These are phyloP conservation scores for Neomorphus geoffroyi DNA, from an alignment of 2,797 vertebrate genomes.

Conservation along the genomic window DNA sequence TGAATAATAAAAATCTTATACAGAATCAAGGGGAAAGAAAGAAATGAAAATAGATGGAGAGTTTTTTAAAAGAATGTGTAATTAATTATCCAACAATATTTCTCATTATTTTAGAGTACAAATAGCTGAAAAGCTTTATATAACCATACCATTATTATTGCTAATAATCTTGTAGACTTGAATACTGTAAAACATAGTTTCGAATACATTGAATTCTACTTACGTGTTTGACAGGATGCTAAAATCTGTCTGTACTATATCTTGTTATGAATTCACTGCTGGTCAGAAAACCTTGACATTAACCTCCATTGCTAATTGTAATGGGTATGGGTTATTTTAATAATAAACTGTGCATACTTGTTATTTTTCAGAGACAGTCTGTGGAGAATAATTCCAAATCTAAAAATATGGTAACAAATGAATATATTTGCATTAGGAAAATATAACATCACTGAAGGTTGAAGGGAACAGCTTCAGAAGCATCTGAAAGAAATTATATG, in stretches of 20 bases:
- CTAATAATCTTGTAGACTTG: constrained; percentile 83
- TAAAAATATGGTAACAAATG: neutral
- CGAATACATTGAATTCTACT: constrained; percentile 62
- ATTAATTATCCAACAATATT: constrained; percentile 11
- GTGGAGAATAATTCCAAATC: neutral
- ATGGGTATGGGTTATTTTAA: neutral
- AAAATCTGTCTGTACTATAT: constrained; percentile 17
- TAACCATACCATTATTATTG: neutral
- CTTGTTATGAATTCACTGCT: constrained; percentile 45
- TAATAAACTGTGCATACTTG: neutral
- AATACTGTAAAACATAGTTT: constrained; percentile 3
- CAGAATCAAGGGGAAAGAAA: neutral
- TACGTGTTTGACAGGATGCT: constrained; percentile 59
- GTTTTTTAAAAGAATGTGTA: neutral
- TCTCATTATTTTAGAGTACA: neutral
- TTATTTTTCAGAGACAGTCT: neutral
- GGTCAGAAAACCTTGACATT: constrained; percentile 21
- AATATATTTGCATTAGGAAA: neutral
- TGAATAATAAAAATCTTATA: neutral
- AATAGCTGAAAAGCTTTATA: neutral
- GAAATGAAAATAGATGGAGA: neutral
- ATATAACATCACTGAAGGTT: neutral
- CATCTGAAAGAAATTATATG: neutral
- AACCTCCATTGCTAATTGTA: neutral
- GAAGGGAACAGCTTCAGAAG: neutral